Base-by-base conservation (phyloP, 2,113 vertebrate species). In the Callospermophilus lateralis region DNA sequence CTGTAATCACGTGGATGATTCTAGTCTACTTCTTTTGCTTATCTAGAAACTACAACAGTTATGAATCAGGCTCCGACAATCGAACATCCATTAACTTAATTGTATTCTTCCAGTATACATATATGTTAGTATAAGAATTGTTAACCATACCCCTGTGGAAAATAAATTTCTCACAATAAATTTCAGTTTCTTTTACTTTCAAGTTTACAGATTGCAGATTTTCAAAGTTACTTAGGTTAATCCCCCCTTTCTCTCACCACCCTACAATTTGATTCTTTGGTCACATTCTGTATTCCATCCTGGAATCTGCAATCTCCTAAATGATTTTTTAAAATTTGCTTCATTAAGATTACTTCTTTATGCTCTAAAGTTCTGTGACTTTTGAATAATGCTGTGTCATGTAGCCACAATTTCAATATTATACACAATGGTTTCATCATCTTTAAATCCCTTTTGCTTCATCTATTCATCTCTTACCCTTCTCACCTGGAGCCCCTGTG, bases 281-380 rank as follows among this genome's bases (percentile, higher is more conserved):
- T 84, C 39, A 89, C 51, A 88, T 39, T 67, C 76, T 74, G 9
- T 39, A 79, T 89, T 97, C 28, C 37, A 93, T 77, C n/a, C 39
- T 93, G 28, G 13, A 61, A 92, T 42, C 9, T 48, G 30, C 42
- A 70, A 19, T 77, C 37, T 95, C 61, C 74, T 37, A 81, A 89
- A 70, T 51, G 42, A 85, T 92, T 92, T 95, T 89, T 73, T 12
- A 3, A 90, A 91, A 53, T 42, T 48, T 96, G 32, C 51, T 79
- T 65, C 37, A 77, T 89, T 89, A 81, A 91, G 6, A 2, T 89
- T 95, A 34, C 45, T 53, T 91, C 61, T 94, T 91, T 77, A 81
- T 77, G 5, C 39, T 65, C 10, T 48, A 70, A 70, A 96, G n/a
- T 37, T 84, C 28, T 92, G 42, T 68, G 58, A 22, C 6, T 78